Percentiles rank a stretch among this genome's conserved stretches.
phyloP scores from a whole-genome alignment of 2,113 vertebrate genomes.

The Tursiops truncatus region DNA sequence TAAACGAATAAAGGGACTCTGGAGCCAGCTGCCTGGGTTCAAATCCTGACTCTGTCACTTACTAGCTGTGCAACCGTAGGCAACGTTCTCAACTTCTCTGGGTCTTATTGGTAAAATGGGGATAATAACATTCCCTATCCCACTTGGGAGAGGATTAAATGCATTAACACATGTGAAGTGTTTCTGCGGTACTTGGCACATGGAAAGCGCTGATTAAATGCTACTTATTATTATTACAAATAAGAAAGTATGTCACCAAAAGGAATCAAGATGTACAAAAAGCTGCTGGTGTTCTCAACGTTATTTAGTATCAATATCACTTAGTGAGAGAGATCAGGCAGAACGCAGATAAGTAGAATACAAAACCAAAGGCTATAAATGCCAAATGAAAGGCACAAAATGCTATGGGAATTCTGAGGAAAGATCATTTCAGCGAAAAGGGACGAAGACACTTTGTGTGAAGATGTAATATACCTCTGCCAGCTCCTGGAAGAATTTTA shows the following conservation, averaged over 20 bases:
- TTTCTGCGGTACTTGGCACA: background rate
- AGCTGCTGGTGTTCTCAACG: background rate
- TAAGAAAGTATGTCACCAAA: background rate
- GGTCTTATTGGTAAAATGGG: slow-evolving; percentile 1
- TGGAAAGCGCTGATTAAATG: background rate
- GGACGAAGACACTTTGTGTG: background rate
- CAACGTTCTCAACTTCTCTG: background rate
- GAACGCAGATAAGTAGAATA: background rate
- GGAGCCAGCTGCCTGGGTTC: background rate
- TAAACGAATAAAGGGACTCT: background rate
- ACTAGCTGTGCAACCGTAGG: background rate
- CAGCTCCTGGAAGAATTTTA: background rate
- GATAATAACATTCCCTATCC: background rate
- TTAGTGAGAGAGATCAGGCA: background rate
- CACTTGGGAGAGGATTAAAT: background rate
- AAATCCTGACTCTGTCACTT: background rate
- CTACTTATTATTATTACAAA: background rate
- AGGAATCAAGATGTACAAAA: background rate
- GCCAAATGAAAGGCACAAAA: background rate
- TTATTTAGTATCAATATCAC: background rate
- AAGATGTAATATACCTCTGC: background rate
- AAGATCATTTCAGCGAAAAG: background rate
- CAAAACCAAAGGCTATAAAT: background rate
- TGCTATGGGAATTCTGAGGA: background rate
- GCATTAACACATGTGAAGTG: background rate